Base-by-base conservation (phyloP, 2,113 vertebrate genomes). In the Oncorhynchus nerka region DNA sequence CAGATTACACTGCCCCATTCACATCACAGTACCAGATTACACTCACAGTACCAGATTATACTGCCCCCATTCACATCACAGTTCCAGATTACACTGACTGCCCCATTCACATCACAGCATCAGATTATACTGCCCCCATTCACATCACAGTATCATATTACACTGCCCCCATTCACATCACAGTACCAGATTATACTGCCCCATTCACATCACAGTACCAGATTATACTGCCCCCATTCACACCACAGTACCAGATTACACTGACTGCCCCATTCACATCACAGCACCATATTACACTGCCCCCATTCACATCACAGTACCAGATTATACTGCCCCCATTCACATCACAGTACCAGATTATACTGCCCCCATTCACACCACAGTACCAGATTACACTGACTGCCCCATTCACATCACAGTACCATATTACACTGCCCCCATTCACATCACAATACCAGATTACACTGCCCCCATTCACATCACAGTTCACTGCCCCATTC, bases 1-100 rank as follows among this genome's bases (percentile, higher is more conserved):
- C 73, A 83, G 51, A 85, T 77, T 75, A 78, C n/a, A n/a, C 32
- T 0, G 13, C 11, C 26, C 26, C 26, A 26, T 26, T 26, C 26
- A 26, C 26, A 12, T 16, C 30, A 73, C 5, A 75, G 32, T 22
- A 69, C 13, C 51, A n/a, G n/a, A n/a, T n/a, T n/a, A 12, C 4
- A 2, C 4, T n/a, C 51, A 1, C 51, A 55, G 51, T 9, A 26
- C 26, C 26, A 26, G 26, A 26, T 26, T 26, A 26, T 1, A 26
- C 26, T 1, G 1, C 1, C 26, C 26, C 26, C 26, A 26, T 26
- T 26, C 26, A 26, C 26, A 26, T 26, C 26, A 26, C 26, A 34
- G 5, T 7, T 1, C 1, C 73, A 83, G 51, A 85, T 77, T 75
- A 78, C n/a, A n/a, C 32, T n/a, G n/a, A n/a, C n/a, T n/a, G 68